Evolutionary conservation across 2,888 invertebrate species (phyloP), one percentile per base, ranked within the genome.

Genomic region (Amphipyra berbera): DNA sequence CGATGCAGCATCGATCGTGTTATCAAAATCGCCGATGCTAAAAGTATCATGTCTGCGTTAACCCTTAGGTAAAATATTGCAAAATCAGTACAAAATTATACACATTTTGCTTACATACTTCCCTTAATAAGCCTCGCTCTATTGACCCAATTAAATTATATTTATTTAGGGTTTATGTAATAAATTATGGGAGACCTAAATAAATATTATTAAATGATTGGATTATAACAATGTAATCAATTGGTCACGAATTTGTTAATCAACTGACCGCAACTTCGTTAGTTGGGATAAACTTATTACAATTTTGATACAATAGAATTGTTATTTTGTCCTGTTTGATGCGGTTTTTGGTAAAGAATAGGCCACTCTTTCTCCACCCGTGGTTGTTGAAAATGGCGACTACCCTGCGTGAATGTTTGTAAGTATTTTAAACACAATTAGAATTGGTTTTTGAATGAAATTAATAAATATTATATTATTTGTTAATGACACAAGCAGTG

Each of bases 111-210:
- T 13, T 40, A 59, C 56, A 27, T 38, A 57, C 13, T 45, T 53
- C 21, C 70, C 70, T 63, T 71, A 68, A 55, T 44, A 46, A 49
- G 15, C 37, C 40, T 8, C 2, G 21, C 41, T 6, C 9, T 73
- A 63, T 68, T 56, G 59, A 53, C 59, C 66, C 61, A 73, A 75
- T 73, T 75, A 75, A 37, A 53, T 6, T 9, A 57, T 65, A 60
- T 73, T 75, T 76, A 54, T 47, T 75, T 60, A 60, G 71, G 73
- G 6, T 70, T 59, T 65, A 54, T 55, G 0, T 61, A 61, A 58
- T 73, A 61, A 70, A 65, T 73, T 75, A 62, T 75, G 45, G 15
- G n/a, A 2, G 15, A n/a, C 76, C 76, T 73, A 42, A 73, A 55
- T 53, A 73, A 76, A 73, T 71, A 61, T 71, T 54, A 64, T 71